Conservation (phyloP, 2,888 invertebrate genomes). For the Rhamnusium bicolor region DNA sequence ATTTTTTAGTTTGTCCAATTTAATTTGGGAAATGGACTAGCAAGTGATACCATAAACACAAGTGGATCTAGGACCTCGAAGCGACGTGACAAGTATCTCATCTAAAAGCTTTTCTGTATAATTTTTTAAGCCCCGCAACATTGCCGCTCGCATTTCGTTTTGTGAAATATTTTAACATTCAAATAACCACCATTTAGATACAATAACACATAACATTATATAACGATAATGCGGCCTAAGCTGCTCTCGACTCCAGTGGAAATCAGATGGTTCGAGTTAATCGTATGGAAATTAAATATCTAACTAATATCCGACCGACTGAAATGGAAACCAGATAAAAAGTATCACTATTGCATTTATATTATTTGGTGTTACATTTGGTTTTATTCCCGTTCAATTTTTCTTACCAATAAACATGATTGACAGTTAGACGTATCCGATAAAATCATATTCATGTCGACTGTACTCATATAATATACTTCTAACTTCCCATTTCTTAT, state of each 20-base stretch:
- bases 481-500: conserved; percentile 15
- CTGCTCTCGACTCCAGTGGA: conserved; percentile 42
- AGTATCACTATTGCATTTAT: conserved; percentile 56
- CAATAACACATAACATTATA: conserved; percentile 32
- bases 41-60: conserved; percentile 63
- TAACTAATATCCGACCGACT: conserved; percentile 66
- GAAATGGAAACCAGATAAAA: conserved; percentile 65
- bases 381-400: conserved; percentile 63
- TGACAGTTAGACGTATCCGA: conserved; percentile 59
- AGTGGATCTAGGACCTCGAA: conserved; percentile 46
- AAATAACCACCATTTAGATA: conserved; percentile 25
- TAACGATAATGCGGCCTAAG: conserved; percentile 48
- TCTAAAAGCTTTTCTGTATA: conserved; percentile 62
- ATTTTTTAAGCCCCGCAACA: conserved; percentile 25
- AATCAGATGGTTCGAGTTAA: conserved; percentile 65
- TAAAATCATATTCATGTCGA: conserved; percentile 31
- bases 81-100: conserved; percentile 65
- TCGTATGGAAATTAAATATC: conserved; percentile 68
- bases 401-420: conserved; percentile 64
- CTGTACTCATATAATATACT: conserved; percentile 2
- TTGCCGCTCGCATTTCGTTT: neutral
- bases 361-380: conserved; percentile 59
- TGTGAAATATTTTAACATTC: conserved; percentile 2
- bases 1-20: conserved; percentile 66
- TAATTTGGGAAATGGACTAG: conserved; percentile 69